Conservation (phyloP, 2,797 vertebrate species). For the Leptoclinus maculatus region DNA sequence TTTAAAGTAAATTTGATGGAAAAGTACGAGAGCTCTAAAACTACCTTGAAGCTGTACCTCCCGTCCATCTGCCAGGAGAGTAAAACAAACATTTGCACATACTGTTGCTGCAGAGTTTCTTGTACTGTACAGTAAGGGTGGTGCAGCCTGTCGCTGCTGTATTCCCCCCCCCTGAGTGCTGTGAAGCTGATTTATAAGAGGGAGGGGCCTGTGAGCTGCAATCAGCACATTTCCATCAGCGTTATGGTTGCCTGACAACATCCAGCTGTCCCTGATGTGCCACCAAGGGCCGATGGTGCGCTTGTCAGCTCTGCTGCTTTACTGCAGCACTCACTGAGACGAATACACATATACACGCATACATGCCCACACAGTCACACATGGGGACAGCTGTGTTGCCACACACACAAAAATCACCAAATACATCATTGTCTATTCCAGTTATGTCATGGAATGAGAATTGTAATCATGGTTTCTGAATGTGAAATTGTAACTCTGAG, state of each 20-base stretch:
- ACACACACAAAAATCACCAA: conserved; percentile 18
- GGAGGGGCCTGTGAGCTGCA: conserved; percentile 71
- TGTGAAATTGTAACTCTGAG: background rate
- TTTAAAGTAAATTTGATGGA: background rate
- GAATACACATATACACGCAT: conserved; percentile 46
- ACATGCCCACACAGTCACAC: conserved; percentile 28
- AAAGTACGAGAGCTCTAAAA: background rate
- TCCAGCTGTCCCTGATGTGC: conserved; percentile 80
- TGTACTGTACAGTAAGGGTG: conserved; percentile 47
- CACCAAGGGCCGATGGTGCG: conserved; percentile 56
- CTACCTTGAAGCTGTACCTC: background rate
- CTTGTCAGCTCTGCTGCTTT: conserved; percentile 65
- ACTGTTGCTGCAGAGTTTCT: conserved; percentile 51
- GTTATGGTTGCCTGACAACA: conserved; percentile 78
- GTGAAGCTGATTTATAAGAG: conserved; percentile 76
- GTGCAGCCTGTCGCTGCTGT: conserved; percentile 45
- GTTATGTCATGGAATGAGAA: conserved; percentile 1
- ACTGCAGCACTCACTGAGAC: conserved; percentile 57
- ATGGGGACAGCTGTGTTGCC: conserved; percentile 13
- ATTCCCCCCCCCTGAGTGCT: conserved; percentile 54
- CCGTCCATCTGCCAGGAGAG: conserved; percentile 18
- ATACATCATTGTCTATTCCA: conserved; percentile 3
- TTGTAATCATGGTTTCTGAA: background rate
- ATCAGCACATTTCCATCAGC: conserved; percentile 80
- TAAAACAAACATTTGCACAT: conserved; percentile 36